These are phyloP conservation scores for Knipowitschia caucasica DNA, from an alignment of 2,797 vertebrate species.

Conservation along the genomic window DNA sequence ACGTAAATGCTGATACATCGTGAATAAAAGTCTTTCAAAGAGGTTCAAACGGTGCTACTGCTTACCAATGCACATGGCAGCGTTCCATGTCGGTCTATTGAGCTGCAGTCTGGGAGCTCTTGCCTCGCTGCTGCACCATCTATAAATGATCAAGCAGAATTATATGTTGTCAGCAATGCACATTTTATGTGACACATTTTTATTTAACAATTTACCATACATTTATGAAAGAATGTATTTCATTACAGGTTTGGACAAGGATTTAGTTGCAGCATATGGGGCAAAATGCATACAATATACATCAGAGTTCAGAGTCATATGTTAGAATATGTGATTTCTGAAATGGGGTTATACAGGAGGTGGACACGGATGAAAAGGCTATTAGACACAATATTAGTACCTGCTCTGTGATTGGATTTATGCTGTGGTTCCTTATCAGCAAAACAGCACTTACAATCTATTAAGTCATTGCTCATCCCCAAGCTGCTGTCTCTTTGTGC, in stretches of 20 bases:
- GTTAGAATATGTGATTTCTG: neutral
- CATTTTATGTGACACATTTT: neutral
- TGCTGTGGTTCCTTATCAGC: conserved; percentile 46
- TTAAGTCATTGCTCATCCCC: conserved; percentile 47
- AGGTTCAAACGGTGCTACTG: no score
- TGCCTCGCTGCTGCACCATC: conserved; percentile 31
- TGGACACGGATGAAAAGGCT: conserved; percentile 38
- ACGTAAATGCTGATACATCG: neutral
- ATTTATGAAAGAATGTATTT: neutral
- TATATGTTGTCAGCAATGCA: neutral
- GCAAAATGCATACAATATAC: no score
- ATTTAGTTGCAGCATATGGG: no score
- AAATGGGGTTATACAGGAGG: conserved; percentile 5
- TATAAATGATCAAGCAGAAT: conserved; percentile 23
- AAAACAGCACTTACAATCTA: conserved; percentile 47
- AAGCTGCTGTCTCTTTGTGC: conserved; percentile 8
- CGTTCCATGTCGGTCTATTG: conserved; percentile 6
- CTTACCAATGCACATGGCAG: neutral
- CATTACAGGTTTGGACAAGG: neutral
- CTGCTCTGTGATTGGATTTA: conserved; percentile 45
- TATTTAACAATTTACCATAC: neutral
- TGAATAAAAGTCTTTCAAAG: neutral
- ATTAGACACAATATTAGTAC: conserved; percentile 47
- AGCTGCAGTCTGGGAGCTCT: conserved; percentile 20
- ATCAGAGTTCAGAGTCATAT: no score